Evolutionary conservation across 2,113 vertebrate species (phyloP), one percentile per base, ranked within the genome.

Genomic region (Dasyprocta punctata): DNA sequence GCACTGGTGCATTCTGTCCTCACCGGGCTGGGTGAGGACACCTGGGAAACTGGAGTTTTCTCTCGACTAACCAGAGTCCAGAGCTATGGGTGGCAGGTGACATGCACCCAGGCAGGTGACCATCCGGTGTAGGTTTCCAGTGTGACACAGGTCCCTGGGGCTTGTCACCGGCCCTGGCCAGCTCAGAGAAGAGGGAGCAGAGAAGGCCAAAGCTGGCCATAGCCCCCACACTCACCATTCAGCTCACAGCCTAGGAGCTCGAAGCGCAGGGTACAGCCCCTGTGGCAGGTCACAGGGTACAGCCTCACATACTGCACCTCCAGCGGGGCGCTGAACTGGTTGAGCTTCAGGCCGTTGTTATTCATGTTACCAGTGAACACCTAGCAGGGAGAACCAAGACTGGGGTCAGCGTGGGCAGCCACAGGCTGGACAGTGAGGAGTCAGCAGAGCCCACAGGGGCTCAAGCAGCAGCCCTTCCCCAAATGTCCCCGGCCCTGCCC

Each of bases 161-260:
- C 83, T 71, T 28, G n/a, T 14, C 2, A 26, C 16, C 4, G 1
- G 20, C 54, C 69, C 36, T 1, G 8, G 10, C 33, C 52, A 41
- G 0, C 2, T 92, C 47, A 30, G n/a, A 30, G 4, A 41, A 60
- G 22, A n/a, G 44, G 3, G 11, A 54, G 8, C 26, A 36, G n/a
- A 24, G 33, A 47, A 44, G 33, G n/a, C n/a, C 38, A 11, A 0
- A 33, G 22, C 0, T 0, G 12, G 28, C 81, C 58, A 1, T 47
- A 14, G 85, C 20, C 44, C 5, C 36, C 41, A 26, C 90, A 97
- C 98, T 99, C 99, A 99, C 99, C 99, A 0, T 99, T 99, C 95
- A 99, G 97, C 96, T 99, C 99, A 7, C 99, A 99, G 98, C 99
- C 99, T 65, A 99, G 98, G 82, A 99, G 99, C 97, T 99, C 99